phyloP scores from a whole-genome alignment of 2,797 vertebrate genomes.

The Hydrophis major region DNA sequence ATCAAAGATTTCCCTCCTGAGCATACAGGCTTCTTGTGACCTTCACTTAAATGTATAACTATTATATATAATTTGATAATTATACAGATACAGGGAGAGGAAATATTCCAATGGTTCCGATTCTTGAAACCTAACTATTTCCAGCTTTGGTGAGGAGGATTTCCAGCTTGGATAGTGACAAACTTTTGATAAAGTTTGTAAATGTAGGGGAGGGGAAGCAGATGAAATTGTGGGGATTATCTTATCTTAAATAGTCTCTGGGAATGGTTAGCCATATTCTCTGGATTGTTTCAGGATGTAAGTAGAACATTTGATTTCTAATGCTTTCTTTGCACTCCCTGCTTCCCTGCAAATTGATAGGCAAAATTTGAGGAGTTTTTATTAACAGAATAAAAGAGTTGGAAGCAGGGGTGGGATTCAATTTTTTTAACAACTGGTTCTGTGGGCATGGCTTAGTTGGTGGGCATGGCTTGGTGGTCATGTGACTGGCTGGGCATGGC shows the following conservation, averaged over 20 bases:
- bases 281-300: neutral
- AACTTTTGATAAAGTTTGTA: neutral
- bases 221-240: neutral
- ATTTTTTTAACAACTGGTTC: too few relatives aligned
- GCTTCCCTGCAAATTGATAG: neutral
- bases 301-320: neutral
- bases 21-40: conserved; percentile 40
- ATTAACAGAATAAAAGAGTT: neutral
- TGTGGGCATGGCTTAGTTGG: too few relatives aligned
- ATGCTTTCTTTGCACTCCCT: conserved; percentile 20
- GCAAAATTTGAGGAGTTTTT: neutral
- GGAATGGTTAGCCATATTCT: neutral
- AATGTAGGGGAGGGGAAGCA: neutral
- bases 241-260: too few relatives aligned
- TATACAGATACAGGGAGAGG: neutral
- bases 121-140: neutral
- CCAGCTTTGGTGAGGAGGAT: neutral
- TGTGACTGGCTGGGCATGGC: too few relatives aligned
- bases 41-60: conserved; percentile 38
- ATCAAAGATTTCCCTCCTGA: conserved; percentile 53
- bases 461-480: too few relatives aligned
- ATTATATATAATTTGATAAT: conserved; percentile 16
- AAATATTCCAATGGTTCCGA: neutral
- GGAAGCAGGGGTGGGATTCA: neutral
- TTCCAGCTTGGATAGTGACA: neutral